Conservation (phyloP, 2,888 invertebrate species). For the Alviniconcha strummeri region DNA sequence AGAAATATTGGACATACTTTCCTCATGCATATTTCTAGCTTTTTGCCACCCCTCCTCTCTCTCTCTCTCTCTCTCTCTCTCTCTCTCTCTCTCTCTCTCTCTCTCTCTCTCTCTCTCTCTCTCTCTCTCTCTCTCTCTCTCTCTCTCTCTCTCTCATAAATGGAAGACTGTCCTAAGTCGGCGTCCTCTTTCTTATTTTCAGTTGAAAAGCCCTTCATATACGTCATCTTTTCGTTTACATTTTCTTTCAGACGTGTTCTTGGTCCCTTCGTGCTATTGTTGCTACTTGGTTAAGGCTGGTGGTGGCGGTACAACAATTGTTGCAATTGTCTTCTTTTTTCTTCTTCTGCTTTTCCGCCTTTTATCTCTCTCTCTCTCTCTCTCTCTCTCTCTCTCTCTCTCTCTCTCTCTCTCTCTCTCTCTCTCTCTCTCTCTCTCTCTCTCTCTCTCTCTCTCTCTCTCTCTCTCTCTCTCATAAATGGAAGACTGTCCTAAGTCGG, state of each 20-base stretch:
- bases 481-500: neutral
- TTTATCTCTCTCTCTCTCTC: neutral
- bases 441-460: constrained; percentile 5
- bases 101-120: constrained; percentile 24
- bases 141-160: neutral
- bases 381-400: neutral
- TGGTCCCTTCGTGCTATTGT: no score
- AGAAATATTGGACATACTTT: neutral
- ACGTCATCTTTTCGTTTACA: no score
- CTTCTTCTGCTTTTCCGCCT: neutral
- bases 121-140: constrained; percentile 8
- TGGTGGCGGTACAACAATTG: neutral
- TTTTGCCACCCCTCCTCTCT: neutral
- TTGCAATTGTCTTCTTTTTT: neutral
- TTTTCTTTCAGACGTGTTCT: no score
- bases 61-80: neutral
- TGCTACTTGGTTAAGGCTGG: no score
- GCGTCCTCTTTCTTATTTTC: no score
- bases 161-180: neutral
- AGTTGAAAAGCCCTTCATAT: no score
- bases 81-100: neutral
- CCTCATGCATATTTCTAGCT: no score
- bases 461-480: neutral
- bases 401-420: neutral
- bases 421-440: constrained; percentile 24